phyloP scores from a whole-genome alignment of 2,797 vertebrate genomes.

The Chelmon rostratus region DNA sequence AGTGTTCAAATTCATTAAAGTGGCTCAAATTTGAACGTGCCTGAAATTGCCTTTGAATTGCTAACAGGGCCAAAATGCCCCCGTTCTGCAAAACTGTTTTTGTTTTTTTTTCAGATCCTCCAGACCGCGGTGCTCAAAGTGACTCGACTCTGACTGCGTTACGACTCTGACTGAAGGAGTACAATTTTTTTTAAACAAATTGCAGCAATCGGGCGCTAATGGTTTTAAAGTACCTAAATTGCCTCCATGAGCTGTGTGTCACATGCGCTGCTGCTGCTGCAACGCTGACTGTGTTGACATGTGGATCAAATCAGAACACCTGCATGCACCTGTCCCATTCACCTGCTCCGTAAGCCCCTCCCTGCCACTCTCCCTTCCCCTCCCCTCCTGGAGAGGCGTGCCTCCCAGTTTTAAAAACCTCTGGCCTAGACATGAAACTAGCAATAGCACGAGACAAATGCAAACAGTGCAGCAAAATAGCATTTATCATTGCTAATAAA shows the following conservation, averaged over 20 bases:
- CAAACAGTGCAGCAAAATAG: background rate
- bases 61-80: background rate
- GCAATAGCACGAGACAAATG: background rate
- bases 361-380: background rate
- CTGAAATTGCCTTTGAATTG: slow-evolving; percentile 25
- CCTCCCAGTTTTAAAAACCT: background rate
- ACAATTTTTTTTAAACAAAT: slow-evolving; percentile 4
- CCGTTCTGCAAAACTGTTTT: background rate
- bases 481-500: slow-evolving; percentile 16
- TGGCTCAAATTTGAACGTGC: slow-evolving; percentile 28
- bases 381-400: background rate
- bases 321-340: background rate
- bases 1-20: slow-evolving; percentile 52
- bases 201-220: background rate
- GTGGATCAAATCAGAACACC: background rate
- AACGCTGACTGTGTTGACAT: slow-evolving; percentile 11
- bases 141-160: slow-evolving; percentile 1
- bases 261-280: slow-evolving; percentile 16
- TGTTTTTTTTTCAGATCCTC: background rate
- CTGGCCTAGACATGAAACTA: slow-evolving; percentile 4
- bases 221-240: slow-evolving; percentile 6
- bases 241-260: slow-evolving; percentile 11
- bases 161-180: background rate
- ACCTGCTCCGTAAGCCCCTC: background rate
- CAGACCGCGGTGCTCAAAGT: background rate